Evolutionary conservation across 2,797 vertebrate genomes (phyloP).

Genomic region (Pangasius krempfi): DNA sequence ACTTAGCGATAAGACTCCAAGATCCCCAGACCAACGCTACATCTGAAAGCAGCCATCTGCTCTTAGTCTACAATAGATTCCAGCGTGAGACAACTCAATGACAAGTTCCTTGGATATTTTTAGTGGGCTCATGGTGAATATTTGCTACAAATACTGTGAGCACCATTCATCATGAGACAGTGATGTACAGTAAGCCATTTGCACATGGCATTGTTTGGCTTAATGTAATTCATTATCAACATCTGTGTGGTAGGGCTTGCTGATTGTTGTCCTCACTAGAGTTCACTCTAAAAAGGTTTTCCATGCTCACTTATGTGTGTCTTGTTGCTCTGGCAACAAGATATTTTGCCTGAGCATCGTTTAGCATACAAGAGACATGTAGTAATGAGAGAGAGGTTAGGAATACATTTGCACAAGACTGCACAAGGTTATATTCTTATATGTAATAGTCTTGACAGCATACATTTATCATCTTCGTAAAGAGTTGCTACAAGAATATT

Average conservation of each 20-base stretch:
- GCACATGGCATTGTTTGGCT: conserved; percentile 33
- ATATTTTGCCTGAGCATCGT: conserved; percentile 6
- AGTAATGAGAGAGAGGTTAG: neutral
- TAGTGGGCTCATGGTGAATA: conserved; percentile 11
- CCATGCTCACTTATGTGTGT: conserved; percentile 17
- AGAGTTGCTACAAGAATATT: neutral
- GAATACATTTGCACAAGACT: neutral
- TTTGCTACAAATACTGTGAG: conserved; percentile 18
- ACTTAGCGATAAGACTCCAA: neutral
- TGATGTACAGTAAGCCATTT: conserved; percentile 34
- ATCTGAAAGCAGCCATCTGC: conserved; percentile 38
- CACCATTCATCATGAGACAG: conserved; percentile 36
- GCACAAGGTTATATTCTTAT: neutral
- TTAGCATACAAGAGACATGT: conserved; percentile 7
- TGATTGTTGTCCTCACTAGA: conserved; percentile 22
- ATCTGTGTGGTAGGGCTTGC: conserved; percentile 36
- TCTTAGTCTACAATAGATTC: conserved; percentile 32
- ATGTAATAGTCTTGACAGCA: neutral
- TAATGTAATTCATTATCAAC: conserved; percentile 46
- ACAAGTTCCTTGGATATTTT: conserved; percentile 25
- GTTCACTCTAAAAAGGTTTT: conserved; percentile 24
- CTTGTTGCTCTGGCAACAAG: conserved; percentile 38
- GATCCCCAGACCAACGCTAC: neutral
- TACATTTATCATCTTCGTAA: neutral
- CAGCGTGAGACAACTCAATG: neutral